A percentile compares a stretch with the other conserved stretches of the same genome.
phyloP scores from a whole-genome alignment of 1,140 invertebrate genomes.

The Lepidurus arcticus region DNA sequence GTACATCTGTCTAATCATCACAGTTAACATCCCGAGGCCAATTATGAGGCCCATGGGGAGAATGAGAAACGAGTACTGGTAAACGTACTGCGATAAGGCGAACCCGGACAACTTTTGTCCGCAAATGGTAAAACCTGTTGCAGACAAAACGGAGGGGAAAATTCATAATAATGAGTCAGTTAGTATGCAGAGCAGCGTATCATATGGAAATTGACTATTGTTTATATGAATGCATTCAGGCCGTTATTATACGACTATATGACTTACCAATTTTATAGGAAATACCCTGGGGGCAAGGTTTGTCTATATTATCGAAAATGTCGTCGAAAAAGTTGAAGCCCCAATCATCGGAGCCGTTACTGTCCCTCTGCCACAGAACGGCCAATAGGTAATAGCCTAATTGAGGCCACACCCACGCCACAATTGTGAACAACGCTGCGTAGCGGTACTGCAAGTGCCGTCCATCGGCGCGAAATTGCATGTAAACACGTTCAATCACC shows the following conservation, averaged over 20 bases:
- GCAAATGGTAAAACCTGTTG: conserved; percentile 35
- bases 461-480: neutral
- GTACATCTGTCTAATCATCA: conserved; percentile 7
- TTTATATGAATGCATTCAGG: neutral
- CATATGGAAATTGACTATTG: neutral
- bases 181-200: neutral
- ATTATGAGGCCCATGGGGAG: conserved; percentile 25
- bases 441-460: neutral
- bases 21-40: conserved; percentile 5
- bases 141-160: neutral
- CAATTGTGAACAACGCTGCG: conserved; percentile 28
- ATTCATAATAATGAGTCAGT: neutral
- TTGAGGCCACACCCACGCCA: conserved; percentile 33
- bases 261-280: conserved; percentile 30
- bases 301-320: conserved; percentile 25
- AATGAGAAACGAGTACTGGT: conserved; percentile 32
- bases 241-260: neutral
- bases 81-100: conserved; percentile 29
- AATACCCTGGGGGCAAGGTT: neutral
- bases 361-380: conserved; percentile 25
- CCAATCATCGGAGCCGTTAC: neutral
- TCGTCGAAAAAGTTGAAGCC: conserved; percentile 34
- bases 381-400: conserved; percentile 31
- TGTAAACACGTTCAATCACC: neutral
- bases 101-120: conserved; percentile 29